Evolutionary conservation across 2,797 vertebrate species (phyloP).

Genomic region (Amblyraja radiata): DNA sequence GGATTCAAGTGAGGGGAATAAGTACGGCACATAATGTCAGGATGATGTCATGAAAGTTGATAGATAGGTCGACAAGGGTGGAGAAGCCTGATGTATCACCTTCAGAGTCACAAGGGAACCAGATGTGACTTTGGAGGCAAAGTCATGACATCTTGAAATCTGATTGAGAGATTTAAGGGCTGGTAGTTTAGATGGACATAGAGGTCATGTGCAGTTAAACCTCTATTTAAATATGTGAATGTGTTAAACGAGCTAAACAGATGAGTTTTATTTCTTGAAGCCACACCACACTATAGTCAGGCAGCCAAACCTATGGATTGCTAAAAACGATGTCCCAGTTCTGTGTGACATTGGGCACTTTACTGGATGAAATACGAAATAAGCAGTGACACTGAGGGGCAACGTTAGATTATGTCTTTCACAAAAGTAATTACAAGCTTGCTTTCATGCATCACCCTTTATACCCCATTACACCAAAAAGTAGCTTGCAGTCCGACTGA

Average conservation of each 20-base stretch:
- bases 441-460: not conserved
- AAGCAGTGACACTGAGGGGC: not conserved
- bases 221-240: not conserved
- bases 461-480: not conserved
- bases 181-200: not conserved
- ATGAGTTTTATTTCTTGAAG: not conserved
- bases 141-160: not conserved
- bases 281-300: not conserved
- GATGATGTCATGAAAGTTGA: not conserved
- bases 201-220: not conserved
- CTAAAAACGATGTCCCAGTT: not conserved
- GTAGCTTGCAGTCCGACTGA: not conserved
- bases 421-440: conserved; percentile 32
- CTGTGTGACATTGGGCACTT: not conserved
- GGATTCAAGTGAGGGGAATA: not conserved
- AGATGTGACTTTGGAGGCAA: not conserved
- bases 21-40: too few relatives aligned
- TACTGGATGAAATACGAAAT: conserved; percentile 26
- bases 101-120: not conserved
- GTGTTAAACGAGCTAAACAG: not conserved
- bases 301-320: not conserved
- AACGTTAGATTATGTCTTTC: not conserved
- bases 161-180: not conserved
- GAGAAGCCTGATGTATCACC: not conserved
- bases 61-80: not conserved